These are phyloP conservation scores for Drosophila orosa DNA, from an alignment of 1,140 invertebrate genomes.

Conservation along the genomic window DNA sequence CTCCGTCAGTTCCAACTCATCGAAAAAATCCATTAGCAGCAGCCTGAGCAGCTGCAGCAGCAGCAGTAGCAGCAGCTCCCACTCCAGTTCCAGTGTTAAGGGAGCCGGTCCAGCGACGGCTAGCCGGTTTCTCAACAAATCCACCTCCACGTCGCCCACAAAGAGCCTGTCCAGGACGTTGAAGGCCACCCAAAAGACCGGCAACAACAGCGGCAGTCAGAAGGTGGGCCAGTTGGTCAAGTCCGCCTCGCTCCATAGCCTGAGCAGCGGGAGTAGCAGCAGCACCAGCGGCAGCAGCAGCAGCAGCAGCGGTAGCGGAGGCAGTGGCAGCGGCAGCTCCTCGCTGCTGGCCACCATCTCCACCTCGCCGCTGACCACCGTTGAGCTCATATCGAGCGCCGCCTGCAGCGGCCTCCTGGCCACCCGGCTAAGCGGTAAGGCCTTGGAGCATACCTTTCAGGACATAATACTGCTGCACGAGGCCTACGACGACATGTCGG, in stretches of 20 bases:
- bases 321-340: conserved; percentile 59
- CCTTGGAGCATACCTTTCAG: conserved; percentile 79
- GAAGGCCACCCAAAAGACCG: conserved; percentile 71
- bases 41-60: conserved; percentile 68
- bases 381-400: conserved; percentile 76
- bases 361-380: conserved; percentile 74
- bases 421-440: conserved; percentile 74
- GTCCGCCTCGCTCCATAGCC: conserved; percentile 74
- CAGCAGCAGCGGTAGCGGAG: conserved; percentile 48
- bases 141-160: conserved; percentile 62
- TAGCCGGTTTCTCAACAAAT: conserved; percentile 66
- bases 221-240: conserved; percentile 74
- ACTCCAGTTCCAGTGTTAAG: conserved; percentile 42
- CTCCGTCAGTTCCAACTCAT: conserved; percentile 76
- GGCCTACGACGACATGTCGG: conserved; percentile 87
- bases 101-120: conserved; percentile 53
- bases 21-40: conserved; percentile 73
- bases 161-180: conserved; percentile 63
- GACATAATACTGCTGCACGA: conserved; percentile 80
- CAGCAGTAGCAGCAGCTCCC: conserved; percentile 45
- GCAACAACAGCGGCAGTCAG: conserved; percentile 17
- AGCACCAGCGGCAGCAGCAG: conserved; percentile 45
- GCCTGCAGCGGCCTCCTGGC: conserved; percentile 77
- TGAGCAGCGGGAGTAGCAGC: conserved; percentile 70
- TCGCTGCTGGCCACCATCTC: conserved; percentile 82